phyloP scores from a whole-genome alignment of 2,797 vertebrate species.

The Schizopygopsis malacanthus region DNA sequence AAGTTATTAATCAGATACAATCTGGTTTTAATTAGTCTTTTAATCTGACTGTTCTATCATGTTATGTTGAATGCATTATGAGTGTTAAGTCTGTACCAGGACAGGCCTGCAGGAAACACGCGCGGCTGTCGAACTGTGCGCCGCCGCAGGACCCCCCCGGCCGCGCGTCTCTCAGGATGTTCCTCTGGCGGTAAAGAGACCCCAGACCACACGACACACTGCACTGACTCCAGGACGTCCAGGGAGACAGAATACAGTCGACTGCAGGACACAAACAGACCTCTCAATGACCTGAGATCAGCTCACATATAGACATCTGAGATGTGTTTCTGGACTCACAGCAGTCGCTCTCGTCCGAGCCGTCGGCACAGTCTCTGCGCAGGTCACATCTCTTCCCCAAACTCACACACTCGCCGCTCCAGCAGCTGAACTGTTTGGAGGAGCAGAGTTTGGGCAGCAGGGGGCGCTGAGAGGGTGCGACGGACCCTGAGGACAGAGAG shows the following conservation, averaged over 20 bases:
- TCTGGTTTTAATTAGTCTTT: too few species aligned
- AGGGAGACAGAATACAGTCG: conserved; percentile 83
- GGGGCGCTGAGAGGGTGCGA: conserved; percentile 59
- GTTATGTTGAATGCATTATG: not conserved
- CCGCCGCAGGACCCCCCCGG: conserved; percentile 77
- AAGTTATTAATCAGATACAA: too few species aligned
- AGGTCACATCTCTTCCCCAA: conserved; percentile 81
- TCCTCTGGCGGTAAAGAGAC: conserved; percentile 82
- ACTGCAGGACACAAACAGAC: conserved; percentile 65
- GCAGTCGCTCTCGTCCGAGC: conserved; percentile 86
- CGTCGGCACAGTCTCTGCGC: conserved; percentile 81
- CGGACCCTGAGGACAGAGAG: conserved; percentile 35
- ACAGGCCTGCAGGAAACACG: conserved; percentile 87
- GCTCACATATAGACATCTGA: not conserved
- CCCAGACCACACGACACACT: conserved; percentile 88
- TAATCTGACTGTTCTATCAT: not conserved
- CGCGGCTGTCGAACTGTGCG: conserved; percentile 79
- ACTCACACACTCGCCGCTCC: conserved; percentile 84
- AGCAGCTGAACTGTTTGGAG: conserved; percentile 81
- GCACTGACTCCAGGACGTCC: conserved; percentile 89
- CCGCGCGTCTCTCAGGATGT: conserved; percentile 76
- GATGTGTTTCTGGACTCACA: conserved; percentile 70
- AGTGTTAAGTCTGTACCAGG: conserved; percentile 75
- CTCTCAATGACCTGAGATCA: not conserved
- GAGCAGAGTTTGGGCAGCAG: conserved; percentile 76